Conservation (phyloP, 2,113 vertebrate genomes). For the Miniopterus natalensis region DNA sequence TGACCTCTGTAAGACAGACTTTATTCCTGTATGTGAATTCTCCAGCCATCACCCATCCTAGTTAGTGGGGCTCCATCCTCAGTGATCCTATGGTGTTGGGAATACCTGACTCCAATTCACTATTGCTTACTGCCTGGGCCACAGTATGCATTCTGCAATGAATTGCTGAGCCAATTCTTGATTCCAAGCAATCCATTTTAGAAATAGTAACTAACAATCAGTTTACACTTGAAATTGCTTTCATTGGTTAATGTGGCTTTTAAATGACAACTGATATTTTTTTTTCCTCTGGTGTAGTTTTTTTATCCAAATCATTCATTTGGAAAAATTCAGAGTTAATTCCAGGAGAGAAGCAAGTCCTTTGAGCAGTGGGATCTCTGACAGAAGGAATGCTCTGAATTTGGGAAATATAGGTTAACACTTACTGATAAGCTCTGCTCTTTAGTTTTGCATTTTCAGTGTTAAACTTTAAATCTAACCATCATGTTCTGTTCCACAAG, state of each 20-base stretch:
- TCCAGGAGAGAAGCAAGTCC: conserved; percentile 1
- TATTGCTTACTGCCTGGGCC: background rate
- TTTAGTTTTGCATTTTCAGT: conserved; percentile 62
- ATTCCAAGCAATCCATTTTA: conserved; percentile 1
- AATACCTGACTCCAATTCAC: background rate
- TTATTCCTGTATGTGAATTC: background rate
- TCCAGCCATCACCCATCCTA: background rate
- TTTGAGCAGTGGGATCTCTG: background rate
- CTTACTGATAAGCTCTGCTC: conserved; percentile 7
- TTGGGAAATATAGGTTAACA: conserved; percentile 57
- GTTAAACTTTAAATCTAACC: conserved; percentile 62
- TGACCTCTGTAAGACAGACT: background rate
- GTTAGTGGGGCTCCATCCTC: background rate
- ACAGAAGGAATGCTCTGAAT: conserved; percentile 44
- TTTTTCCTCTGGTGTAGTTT: background rate
- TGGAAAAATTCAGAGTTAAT: conserved; percentile 45
- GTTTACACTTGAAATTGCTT: background rate
- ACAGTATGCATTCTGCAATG: background rate
- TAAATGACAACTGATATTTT: conserved; percentile 36
- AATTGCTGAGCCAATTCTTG: background rate
- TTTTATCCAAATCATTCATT: conserved; percentile 31
- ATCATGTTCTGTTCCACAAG: conserved; percentile 66
- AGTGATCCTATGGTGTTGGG: background rate
- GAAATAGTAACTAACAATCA: background rate
- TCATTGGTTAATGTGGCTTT: background rate